Percentiles rank a stretch among this genome's conserved stretches.
phyloP scores from a whole-genome alignment of 2,888 invertebrate genomes.

The Macrosoma leucophasiata region DNA sequence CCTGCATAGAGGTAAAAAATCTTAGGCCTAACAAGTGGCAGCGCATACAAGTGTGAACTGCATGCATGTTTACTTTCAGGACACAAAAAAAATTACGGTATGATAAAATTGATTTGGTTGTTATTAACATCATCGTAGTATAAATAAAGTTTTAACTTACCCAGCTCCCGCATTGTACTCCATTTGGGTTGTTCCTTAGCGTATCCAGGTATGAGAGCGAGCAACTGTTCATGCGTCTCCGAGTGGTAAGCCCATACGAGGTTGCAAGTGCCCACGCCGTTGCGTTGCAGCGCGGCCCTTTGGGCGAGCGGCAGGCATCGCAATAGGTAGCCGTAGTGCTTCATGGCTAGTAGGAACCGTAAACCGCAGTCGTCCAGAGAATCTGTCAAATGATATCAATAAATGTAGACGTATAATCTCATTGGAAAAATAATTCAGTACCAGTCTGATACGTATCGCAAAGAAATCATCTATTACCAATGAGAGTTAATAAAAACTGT shows the following conservation, averaged over 20 bases:
- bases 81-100: too few species aligned
- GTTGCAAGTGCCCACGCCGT: slow-evolving; percentile 91
- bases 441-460: too few species aligned
- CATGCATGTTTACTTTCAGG: too few species aligned
- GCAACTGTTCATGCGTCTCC: slow-evolving; percentile 95
- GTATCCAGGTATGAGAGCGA: slow-evolving; percentile 92
- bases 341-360: slow-evolving; percentile 96
- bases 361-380: slow-evolving; percentile 98
- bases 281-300: slow-evolving; percentile 88
- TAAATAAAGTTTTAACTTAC: slow-evolving; percentile 39
- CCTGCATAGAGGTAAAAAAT: too few species aligned
- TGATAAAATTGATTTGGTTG: too few species aligned
- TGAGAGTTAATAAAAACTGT: too few species aligned
- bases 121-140: too few species aligned
- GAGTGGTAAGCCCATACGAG: slow-evolving; percentile 99
- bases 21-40: too few species aligned
- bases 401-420: too few species aligned
- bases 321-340: slow-evolving; percentile 96
- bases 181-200: slow-evolving; percentile 91
- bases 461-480: too few species aligned
- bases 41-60: too few species aligned
- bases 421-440: too few species aligned
- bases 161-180: slow-evolving; percentile 92
- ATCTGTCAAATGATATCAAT: slow-evolving; percentile 74
- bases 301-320: slow-evolving; percentile 95